A percentile compares a stretch with the other conserved stretches of the same genome.
Conservation (phyloP, 2,888 invertebrate genomes). For the Ferrisia virgata region DNA sequence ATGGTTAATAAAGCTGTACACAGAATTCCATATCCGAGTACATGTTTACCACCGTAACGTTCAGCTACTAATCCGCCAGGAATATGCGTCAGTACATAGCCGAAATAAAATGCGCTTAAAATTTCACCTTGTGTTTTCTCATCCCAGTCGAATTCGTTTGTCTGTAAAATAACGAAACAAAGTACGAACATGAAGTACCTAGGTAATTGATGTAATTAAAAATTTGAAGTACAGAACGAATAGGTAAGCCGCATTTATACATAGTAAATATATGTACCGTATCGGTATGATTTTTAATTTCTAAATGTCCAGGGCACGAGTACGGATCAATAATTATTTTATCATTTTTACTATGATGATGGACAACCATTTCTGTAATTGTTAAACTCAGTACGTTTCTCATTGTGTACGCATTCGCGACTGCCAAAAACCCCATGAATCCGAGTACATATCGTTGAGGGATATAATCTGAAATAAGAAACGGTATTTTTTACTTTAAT, state of each 20-base stretch:
- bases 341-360: conserved; percentile 49
- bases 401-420: conserved; percentile 56
- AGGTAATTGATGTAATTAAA: no score
- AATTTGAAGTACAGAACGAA: no score
- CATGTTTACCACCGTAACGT: conserved; percentile 56
- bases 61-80: conserved; percentile 57
- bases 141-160: conserved; percentile 54
- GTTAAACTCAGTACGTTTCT: conserved; percentile 55
- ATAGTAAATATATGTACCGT: conserved; percentile 37
- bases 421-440: conserved; percentile 55
- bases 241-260: no score
- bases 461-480: conserved; percentile 49
- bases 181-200: background rate
- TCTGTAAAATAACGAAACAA: conserved; percentile 47
- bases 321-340: conserved; percentile 54
- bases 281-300: conserved; percentile 48
- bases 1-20: conserved; percentile 55
- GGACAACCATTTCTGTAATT: conserved; percentile 55
- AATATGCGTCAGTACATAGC: conserved; percentile 57
- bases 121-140: conserved; percentile 54
- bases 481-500: no score
- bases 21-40: conserved; percentile 56
- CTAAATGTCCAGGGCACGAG: conserved; percentile 56
- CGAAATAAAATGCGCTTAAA: conserved; percentile 57
- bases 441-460: conserved; percentile 51